Base-by-base conservation (phyloP, 1,140 invertebrate genomes). In the Drosophila serrata region DNA sequence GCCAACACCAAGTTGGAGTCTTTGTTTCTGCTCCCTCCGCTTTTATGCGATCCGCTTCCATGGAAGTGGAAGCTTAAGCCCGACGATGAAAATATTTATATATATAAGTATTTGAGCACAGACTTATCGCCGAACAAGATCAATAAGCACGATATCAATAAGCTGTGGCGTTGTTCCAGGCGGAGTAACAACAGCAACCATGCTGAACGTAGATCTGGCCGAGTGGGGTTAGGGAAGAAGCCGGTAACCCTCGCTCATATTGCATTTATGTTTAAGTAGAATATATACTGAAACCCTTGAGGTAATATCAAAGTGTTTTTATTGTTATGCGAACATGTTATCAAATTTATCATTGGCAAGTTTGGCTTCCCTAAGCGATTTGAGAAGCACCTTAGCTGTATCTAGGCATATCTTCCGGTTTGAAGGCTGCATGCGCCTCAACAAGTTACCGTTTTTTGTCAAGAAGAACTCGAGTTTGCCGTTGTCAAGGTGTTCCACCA, bases 131-230 rank as follows among this genome's bases (percentile, higher is more conserved):
- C 61, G 68, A 90, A 92, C 91, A 92, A 92, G 91, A 92, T 92
- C 91, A 92, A 92, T 92, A 91, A 90, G 91, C 91, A 92, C 91
- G 91, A 92, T 92, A 92, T 92, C 87, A 92, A 92, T 91, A 91
- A 79, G 90, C 77, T 75, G 48, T 81, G 65, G 60, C 73, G 76
- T 79, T 79, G 60, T 74, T 46, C 19, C 53, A 59, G 73, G 19
- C 56, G 33, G 42, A 65, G 55, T 33, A 79, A 69, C 55, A 79
- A 56, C 39, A 42, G 40, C 55, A 73, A 33, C 33, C 19, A n/a
- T 31, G 31, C 57, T 22, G 57, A 35, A 24, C 40, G 13, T 35
- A 49, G 62, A 42, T 42, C 39, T 29, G 43, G 7, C 13, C 24
- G 19, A 6, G 24, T 49, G 35, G 51, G 22, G 13, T 51, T 43